phyloP scores from a whole-genome alignment of 2,888 invertebrate species.

The Tinea pellionella region DNA sequence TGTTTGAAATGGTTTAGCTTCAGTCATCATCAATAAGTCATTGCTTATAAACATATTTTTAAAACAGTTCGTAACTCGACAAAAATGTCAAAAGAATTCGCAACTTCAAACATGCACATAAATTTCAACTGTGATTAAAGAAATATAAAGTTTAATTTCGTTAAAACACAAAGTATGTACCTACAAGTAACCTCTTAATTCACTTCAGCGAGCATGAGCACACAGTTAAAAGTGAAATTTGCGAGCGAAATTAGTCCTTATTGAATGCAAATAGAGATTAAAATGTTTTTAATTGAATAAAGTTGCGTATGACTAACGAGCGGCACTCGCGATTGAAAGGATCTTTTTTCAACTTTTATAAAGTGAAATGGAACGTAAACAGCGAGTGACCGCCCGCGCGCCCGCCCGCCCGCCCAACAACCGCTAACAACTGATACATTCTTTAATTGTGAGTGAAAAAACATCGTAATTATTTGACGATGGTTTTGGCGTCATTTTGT shows the following conservation, averaged over 20 bases:
- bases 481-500: too few relatives aligned
- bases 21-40: too few relatives aligned
- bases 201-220: neutral
- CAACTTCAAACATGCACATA: neutral
- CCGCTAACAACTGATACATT: neutral
- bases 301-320: neutral
- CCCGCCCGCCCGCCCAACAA: too few relatives aligned
- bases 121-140: neutral
- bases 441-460: neutral
- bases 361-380: constrained; percentile 5
- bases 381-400: neutral
- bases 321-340: neutral
- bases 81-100: neutral
- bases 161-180: neutral
- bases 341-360: constrained; percentile 1
- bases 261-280: too few relatives aligned
- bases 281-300: too few relatives aligned
- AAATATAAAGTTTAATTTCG: neutral
- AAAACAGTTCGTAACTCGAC: neutral
- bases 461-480: neutral
- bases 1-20: too few relatives aligned
- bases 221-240: neutral
- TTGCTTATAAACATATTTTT: neutral
- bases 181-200: neutral
- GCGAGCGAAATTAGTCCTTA: too few relatives aligned